A percentile compares a stretch with the other conserved stretches of the same genome.
phyloP scores from a whole-genome alignment of 2,888 invertebrate species.

The Patella ulyssiponensis region DNA sequence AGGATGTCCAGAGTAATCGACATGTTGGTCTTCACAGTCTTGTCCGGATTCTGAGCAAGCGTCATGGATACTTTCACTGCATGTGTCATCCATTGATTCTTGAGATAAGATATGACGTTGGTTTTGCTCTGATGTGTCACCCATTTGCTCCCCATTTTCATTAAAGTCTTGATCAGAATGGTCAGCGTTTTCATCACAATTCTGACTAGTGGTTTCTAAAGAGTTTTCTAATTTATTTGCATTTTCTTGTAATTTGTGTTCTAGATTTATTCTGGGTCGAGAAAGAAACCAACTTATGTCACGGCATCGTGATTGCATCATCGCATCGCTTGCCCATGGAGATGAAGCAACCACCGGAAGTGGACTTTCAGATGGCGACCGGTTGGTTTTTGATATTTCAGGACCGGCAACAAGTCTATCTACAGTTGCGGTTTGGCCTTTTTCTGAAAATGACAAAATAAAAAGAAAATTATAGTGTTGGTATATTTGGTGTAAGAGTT shows the following conservation, averaged over 20 bases:
- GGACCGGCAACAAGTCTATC: no score
- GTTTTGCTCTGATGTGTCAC: not conserved
- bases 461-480: no score
- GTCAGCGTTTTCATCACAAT: no score
- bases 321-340: not conserved
- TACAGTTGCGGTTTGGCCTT: no score
- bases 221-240: not conserved
- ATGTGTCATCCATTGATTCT: not conserved
- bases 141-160: not conserved
- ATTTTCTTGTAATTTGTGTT: not conserved
- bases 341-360: not conserved
- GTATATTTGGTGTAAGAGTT: no score
- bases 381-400: no score
- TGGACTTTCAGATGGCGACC: not conserved
- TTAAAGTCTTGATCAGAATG: not conserved
- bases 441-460: no score
- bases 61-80: not conserved
- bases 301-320: not conserved
- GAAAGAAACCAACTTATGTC: slow-evolving; percentile 4
- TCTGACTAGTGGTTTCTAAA: not conserved
- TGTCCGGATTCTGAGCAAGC: slow-evolving; percentile 9
- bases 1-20: slow-evolving; percentile 13
- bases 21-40: slow-evolving; percentile 20
- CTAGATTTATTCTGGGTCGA: not conserved
- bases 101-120: not conserved